phyloP scores from a whole-genome alignment of 2,797 vertebrate species.

The Adelosebastes latens region DNA sequence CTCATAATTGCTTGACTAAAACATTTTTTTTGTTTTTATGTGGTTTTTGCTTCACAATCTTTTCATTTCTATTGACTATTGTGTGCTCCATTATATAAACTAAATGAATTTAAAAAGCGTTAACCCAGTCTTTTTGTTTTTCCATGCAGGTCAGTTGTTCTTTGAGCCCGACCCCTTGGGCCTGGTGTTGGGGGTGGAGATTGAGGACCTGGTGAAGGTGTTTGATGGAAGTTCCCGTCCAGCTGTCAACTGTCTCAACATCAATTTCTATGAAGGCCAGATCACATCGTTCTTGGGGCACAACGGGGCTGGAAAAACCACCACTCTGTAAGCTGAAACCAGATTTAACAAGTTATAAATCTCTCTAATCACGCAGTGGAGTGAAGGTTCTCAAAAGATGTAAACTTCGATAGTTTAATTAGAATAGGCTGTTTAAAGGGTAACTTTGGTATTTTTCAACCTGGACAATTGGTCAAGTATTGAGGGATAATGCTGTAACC shows the following conservation, averaged over 20 bases:
- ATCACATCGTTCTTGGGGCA: conserved; percentile 97
- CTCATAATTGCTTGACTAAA: background rate
- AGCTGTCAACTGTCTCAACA: conserved; percentile 89
- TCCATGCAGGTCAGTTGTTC: conserved; percentile 82
- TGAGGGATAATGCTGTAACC: no score
- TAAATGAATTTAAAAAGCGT: background rate
- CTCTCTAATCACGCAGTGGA: background rate
- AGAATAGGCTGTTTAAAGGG: background rate
- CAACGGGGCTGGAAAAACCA: conserved; percentile 98
- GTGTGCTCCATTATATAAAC: background rate
- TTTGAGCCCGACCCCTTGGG: conserved; percentile 91
- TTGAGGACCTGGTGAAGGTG: conserved; percentile 92
- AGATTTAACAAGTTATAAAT: background rate
- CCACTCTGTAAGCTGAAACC: conserved; percentile 88
- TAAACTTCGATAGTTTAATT: background rate
- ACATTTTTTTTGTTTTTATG: background rate
- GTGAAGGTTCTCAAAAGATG: background rate
- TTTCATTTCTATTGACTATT: background rate
- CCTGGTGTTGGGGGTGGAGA: conserved; percentile 87
- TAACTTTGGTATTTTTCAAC: no score
- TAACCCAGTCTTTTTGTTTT: background rate
- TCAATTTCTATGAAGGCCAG: conserved; percentile 95
- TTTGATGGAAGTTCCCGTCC: conserved; percentile 83
- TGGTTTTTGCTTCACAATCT: background rate
- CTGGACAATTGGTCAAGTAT: no score